Conservation (phyloP, 2,888 invertebrate species). For the Mesodorylaimus sp. region DNA sequence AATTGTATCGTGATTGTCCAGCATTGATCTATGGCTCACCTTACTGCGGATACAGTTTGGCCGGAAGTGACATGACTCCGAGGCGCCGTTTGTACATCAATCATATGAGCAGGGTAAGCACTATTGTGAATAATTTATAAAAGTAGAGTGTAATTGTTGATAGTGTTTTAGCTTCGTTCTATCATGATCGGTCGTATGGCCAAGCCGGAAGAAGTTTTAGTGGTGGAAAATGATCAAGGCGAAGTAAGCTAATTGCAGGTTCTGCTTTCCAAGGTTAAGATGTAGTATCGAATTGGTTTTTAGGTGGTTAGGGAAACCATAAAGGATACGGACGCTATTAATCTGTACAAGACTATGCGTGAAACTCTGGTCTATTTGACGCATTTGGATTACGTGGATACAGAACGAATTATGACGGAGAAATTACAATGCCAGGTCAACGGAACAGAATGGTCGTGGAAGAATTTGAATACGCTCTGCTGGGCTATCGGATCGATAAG, state of each 20-base stretch:
- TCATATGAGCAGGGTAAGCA: conserved; percentile 12
- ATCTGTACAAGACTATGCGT: conserved; percentile 96
- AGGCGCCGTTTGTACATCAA: conserved; percentile 16
- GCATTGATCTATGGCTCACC: conserved; percentile 39
- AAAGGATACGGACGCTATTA: conserved; percentile 99
- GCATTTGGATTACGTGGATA: conserved; percentile 90
- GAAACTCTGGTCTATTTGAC: conserved; percentile 93
- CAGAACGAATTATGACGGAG: conserved; percentile 95
- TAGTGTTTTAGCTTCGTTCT: conserved; percentile 49
- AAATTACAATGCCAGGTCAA: conserved; percentile 95
- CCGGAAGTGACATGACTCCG: conserved; percentile 21
- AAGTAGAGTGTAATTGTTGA: background rate
- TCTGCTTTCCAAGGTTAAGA: background rate
- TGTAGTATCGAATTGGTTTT: too few species aligned
- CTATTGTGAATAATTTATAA: conserved; percentile 1
- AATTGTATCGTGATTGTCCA: conserved; percentile 72
- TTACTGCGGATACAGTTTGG: conserved; percentile 27
- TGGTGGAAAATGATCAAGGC: conserved; percentile 98
- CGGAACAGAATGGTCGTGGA: conserved; percentile 98
- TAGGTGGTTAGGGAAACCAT: conserved; percentile 97
- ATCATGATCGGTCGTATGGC: conserved; percentile 99
- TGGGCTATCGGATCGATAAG: conserved; percentile 99
- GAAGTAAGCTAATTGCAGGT: conserved; percentile 42
- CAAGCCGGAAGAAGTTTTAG: conserved; percentile 95
- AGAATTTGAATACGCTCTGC: conserved; percentile 91